These are phyloP conservation scores for Tribolium freemani DNA, from an alignment of 2,888 invertebrate species.

Conservation along the genomic window DNA sequence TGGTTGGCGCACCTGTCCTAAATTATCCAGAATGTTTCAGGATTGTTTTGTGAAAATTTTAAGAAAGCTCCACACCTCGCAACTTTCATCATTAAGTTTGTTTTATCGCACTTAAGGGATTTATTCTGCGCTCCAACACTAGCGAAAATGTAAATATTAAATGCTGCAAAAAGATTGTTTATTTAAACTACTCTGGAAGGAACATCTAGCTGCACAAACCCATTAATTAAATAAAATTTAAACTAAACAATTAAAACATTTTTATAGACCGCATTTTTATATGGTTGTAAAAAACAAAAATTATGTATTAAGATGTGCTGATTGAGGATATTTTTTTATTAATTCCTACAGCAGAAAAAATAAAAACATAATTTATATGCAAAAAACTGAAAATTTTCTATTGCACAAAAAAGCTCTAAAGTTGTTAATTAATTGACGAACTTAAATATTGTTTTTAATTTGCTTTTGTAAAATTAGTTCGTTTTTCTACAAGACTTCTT, in stretches of 20 bases:
- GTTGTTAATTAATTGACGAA: no score
- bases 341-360: no score
- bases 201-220: background rate
- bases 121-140: slow-evolving; percentile 30
- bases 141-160: slow-evolving; percentile 15
- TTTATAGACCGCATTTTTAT: no score
- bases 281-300: no score
- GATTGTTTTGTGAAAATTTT: slow-evolving; percentile 41
- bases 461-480: no score
- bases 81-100: slow-evolving; percentile 46
- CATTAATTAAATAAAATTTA: background rate
- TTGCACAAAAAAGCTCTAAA: no score
- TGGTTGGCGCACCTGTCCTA: slow-evolving; percentile 29
- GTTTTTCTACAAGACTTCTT: no score
- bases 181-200: slow-evolving; percentile 11
- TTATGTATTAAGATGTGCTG: no score
- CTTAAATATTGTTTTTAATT: no score
- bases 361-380: no score
- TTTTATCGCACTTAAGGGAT: slow-evolving; percentile 43
- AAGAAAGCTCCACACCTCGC: slow-evolving; percentile 40
- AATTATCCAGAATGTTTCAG: slow-evolving; percentile 24
- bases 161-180: slow-evolving; percentile 24
- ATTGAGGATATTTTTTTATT: no score
- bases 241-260: background rate
- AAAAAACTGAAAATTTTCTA: no score